Evolutionary conservation across 2,797 vertebrate species (phyloP).

Genomic region (Natrix natrix): DNA sequence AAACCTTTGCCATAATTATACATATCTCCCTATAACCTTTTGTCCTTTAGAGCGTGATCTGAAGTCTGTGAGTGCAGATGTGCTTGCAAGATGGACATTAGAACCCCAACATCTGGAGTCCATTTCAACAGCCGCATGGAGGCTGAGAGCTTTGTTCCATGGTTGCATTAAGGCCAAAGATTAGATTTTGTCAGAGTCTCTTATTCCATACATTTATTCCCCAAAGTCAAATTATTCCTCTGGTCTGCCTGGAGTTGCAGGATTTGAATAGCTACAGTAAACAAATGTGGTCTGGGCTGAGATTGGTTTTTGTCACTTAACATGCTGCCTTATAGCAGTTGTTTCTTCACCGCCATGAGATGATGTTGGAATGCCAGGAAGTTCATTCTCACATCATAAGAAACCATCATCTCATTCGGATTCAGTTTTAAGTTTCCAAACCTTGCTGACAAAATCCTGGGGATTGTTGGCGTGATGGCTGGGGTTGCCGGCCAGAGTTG

Average conservation of each 20-base stretch:
- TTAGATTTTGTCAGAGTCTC: conserved; percentile 59
- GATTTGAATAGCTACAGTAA: conserved; percentile 51
- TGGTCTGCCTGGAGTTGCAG: conserved; percentile 51
- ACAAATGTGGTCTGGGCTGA: no score
- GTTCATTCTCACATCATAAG: no score
- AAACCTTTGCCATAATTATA: conserved; percentile 73
- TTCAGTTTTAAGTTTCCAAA: no score
- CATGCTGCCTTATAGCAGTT: no score
- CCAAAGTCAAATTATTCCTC: conserved; percentile 28
- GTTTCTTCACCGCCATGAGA: no score
- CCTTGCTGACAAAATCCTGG: no score
- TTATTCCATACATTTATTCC: conserved; percentile 49
- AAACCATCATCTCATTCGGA: no score
- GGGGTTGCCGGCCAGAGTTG: no score
- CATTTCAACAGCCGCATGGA: conserved; percentile 53
- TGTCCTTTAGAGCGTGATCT: conserved; percentile 44
- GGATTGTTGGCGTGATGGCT: no score
- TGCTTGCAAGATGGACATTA: conserved; percentile 31
- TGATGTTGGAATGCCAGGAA: no score
- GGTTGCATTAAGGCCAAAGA: conserved; percentile 60
- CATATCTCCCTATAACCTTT: conserved; percentile 55
- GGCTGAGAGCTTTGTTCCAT: conserved; percentile 20
- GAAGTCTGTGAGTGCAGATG: conserved; percentile 36
- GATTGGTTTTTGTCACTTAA: no score
- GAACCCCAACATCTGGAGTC: conserved; percentile 41